A percentile compares a stretch with the other conserved stretches of the same genome.
phyloP scores from a whole-genome alignment of 1,140 invertebrate genomes.

The Lasaia peninsularis region DNA sequence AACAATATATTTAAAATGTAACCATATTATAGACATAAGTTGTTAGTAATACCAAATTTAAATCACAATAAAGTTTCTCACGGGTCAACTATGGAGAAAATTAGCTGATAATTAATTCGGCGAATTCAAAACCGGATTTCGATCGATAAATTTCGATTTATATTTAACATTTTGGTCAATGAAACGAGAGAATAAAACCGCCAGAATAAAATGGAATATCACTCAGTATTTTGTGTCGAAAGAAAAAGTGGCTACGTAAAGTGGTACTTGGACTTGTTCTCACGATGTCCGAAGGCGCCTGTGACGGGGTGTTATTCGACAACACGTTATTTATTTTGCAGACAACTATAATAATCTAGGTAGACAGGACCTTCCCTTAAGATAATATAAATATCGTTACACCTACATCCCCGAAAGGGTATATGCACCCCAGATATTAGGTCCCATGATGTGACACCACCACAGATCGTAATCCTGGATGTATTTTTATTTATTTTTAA shows the following conservation, averaged over 20 bases:
- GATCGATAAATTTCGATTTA: background rate
- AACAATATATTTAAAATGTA: too few relatives aligned
- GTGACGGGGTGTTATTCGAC: conserved; percentile 25
- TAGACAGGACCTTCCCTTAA: background rate
- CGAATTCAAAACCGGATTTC: background rate
- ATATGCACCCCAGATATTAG: too few relatives aligned
- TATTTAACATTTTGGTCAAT: conserved; percentile 1
- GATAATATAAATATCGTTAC: too few relatives aligned
- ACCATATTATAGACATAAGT: too few relatives aligned
- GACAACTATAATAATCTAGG: background rate
- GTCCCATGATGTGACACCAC: too few relatives aligned
- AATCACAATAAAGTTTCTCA: conserved; percentile 8
- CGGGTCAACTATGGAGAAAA: conserved; percentile 1
- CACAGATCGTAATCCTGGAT: too few relatives aligned
- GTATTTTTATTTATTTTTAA: too few relatives aligned
- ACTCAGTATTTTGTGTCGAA: conserved; percentile 3
- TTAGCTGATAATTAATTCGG: background rate
- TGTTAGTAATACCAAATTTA: background rate
- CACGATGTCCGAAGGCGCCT: conserved; percentile 50
- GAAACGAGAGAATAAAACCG: conserved; percentile 3
- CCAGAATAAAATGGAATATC: conserved; percentile 7
- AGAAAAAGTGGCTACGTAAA: conserved; percentile 21
- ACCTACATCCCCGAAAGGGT: too few relatives aligned
- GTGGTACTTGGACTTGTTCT: conserved; percentile 41
- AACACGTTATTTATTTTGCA: background rate